Evolutionary conservation across 2,888 invertebrate genomes (phyloP).

Genomic region (Phortica okadai): DNA sequence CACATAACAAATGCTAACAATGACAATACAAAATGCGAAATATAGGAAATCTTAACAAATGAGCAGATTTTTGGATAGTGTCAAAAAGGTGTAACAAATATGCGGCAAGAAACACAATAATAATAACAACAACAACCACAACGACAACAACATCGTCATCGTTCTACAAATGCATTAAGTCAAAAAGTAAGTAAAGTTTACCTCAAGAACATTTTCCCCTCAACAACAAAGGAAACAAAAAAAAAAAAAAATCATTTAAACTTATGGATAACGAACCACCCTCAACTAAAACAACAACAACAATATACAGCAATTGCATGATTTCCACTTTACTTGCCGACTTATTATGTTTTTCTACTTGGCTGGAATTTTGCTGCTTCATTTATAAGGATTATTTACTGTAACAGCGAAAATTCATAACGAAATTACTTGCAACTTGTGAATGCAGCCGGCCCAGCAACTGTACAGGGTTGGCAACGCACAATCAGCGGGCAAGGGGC

Average conservation of each 20-base stretch:
- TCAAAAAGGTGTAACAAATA: constrained; percentile 24
- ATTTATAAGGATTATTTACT: constrained; percentile 66
- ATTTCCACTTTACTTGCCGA: background rate
- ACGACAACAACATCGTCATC: background rate
- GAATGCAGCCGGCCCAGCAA: constrained; percentile 62
- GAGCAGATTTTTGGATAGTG: constrained; percentile 4
- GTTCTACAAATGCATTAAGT: constrained; percentile 28
- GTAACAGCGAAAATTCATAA: constrained; percentile 63
- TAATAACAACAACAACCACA: background rate
- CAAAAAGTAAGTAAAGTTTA: constrained; percentile 24
- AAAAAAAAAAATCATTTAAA: background rate
- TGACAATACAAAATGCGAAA: constrained; percentile 12
- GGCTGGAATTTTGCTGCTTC: constrained; percentile 68
- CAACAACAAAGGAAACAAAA: background rate
- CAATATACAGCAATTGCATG: constrained; percentile 4
- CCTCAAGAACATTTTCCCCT: background rate
- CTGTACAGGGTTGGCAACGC: background rate
- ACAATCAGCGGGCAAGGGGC: background rate
- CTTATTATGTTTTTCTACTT: constrained; percentile 19
- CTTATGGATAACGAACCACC: background rate
- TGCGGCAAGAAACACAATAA: background rate
- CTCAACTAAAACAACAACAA: background rate
- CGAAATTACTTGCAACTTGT: constrained; percentile 63
- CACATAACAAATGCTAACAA: background rate
- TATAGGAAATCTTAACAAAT: constrained; percentile 28